Base-by-base conservation (phyloP, 2,113 vertebrate genomes). In the Pterocles burchelli region DNA sequence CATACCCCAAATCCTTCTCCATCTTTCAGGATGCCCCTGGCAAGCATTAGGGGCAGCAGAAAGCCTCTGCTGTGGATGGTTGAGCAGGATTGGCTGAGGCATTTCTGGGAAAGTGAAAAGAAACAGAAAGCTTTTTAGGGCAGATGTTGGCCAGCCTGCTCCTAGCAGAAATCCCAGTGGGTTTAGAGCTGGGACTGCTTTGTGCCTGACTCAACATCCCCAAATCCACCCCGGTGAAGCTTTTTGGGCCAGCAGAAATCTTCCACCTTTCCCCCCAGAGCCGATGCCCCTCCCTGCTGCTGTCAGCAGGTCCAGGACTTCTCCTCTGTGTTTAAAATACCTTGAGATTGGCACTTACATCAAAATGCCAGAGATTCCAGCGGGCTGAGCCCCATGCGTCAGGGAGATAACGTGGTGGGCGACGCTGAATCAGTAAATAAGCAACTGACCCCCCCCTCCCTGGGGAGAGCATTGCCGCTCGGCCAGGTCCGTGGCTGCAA, bases 391-490 rank as follows among this genome's bases (percentile, higher is more conserved):
- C 54, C 59, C 5, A 1, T 61, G 74, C 16, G 13, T 63, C 88
- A 59, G 24, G 13, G 52, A 67, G 94, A 95, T 94, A 95, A 90
- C 0, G 38, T 49, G 54, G 38, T 2, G 0, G 46, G 45, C 0
- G 2, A 65, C 66, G 89, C 72, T 48, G 67, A 84, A 84, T 84
- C 67, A 43, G 81, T 57, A 84, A 92, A 83, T 43, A 82, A 19
- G 55, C 0, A 5, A 31, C 48, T 31, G 17, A 12, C 33, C 41
- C 34, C 33, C 41, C 34, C 8, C 17, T 24, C 17, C 43, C 1
- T 1, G 19, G 25, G 21, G 22, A 41, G 49, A 29, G 20, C 68
- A 72, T 31, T 7, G 0, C 36, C 0, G 10, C 11, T 70, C 0
- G 0, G n/a, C 28, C 6, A 0, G 43, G 91, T 57, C 76, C 76